Evolutionary conservation across 2,113 vertebrate genomes (phyloP), one percentile per base, ranked within the genome.

Genomic region (Ameiurus melas): DNA sequence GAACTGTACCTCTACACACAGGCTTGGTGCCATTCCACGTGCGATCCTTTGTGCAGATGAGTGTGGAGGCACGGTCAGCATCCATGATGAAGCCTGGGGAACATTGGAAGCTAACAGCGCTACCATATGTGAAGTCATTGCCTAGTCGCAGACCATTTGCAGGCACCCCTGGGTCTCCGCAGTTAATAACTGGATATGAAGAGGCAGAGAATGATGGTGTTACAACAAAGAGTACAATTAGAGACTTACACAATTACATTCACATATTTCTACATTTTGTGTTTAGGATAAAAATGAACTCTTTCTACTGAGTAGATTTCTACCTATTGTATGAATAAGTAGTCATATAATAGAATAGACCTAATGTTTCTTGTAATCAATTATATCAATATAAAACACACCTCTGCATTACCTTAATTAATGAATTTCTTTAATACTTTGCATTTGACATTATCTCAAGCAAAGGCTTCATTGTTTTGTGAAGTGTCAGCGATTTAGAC

Each of bases 1-100:
- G 57, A 39, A 58, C 27, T 5, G 0, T 92, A 99, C 98, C 98
- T 97, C 96, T 98, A 94, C 98, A 99, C 89, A 94, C 86, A 0
- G 98, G 98, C 86, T 97, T 99, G 92, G 97, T 98, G 78, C 96
- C 96, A 0, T 99, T 99, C 98, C 98, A 99, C 0, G 97, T 98
- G 36, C 98, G 96, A 91, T 99, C 97, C n/a, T 98, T 98, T 2
- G 97, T 99, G 94, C 98, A 99, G 92, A 94, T 93, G 22, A 99
- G 96, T 36, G 96, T 93, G 2, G 97, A 97, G 0, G 97, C 97
- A 17, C 97, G 93, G 89, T 97, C 96, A 0, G 97, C 96, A 75
- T 99, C 98, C 97, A 99, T 98, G 86, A 86, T 97, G 83, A 97
- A 97, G 20, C 98, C 98, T 0, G 98, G 98, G 0, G 91, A 91